Evolutionary conservation across 2,797 vertebrate species (phyloP).

Genomic region (Atherinosoma microstoma): DNA sequence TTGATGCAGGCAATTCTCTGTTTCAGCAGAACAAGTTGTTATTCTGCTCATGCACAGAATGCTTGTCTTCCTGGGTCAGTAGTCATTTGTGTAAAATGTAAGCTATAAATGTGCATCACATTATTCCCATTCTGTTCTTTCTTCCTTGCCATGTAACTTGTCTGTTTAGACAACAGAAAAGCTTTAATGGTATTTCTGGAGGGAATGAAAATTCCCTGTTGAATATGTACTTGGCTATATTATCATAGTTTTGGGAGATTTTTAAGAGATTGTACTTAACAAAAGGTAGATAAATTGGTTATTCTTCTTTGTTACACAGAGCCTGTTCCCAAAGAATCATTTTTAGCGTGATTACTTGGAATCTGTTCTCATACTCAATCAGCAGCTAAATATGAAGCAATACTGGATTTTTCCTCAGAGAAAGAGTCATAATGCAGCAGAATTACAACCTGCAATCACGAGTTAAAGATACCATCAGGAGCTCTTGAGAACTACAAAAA

Average conservation of each 20-base stretch:
- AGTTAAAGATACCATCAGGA: conserved; percentile 9
- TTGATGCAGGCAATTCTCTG: conserved; percentile 34
- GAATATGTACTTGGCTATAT: neutral
- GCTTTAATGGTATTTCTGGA: neutral
- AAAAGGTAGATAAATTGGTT: neutral
- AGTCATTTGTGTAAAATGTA: conserved; percentile 27
- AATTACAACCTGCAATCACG: conserved; percentile 18
- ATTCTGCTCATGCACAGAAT: conserved; percentile 32
- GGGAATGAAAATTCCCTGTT: neutral
- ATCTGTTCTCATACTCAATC: neutral
- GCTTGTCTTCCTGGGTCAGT: conserved; percentile 36
- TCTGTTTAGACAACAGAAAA: conserved; percentile 1
- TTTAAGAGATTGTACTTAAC: neutral
- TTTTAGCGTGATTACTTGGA: neutral
- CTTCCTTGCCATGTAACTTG: conserved; percentile 4
- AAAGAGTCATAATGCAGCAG: conserved; percentile 3
- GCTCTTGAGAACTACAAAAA: too few relatives aligned
- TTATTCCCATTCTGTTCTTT: conserved; percentile 25
- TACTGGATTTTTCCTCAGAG: neutral
- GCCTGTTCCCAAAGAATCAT: neutral
- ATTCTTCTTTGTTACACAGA: neutral
- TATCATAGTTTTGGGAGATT: neutral
- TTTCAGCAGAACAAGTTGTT: conserved; percentile 44
- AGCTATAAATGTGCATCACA: conserved; percentile 36
- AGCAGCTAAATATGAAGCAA: conserved; percentile 15